These are phyloP conservation scores for Notamacropus eugenii DNA, from an alignment of 2,797 vertebrate genomes.

Conservation along the genomic window DNA sequence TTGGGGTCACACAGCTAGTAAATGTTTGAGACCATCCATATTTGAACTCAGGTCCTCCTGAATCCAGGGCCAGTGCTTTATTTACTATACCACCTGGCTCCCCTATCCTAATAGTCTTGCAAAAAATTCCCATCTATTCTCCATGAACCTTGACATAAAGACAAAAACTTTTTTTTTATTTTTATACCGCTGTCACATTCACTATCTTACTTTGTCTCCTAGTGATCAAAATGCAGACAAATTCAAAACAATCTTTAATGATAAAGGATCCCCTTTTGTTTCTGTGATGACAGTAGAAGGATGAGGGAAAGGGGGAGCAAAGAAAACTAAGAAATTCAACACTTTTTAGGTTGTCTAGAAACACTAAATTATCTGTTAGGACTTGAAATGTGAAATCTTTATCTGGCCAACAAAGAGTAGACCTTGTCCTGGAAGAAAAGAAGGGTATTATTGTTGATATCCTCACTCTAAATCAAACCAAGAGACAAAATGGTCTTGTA, in stretches of 20 bases:
- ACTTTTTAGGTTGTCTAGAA: neutral
- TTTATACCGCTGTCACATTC: neutral
- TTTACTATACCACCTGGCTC: neutral
- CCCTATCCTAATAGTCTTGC: too few species aligned
- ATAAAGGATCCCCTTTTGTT: neutral
- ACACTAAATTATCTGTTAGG: neutral
- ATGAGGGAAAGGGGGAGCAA: neutral
- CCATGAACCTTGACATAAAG: neutral
- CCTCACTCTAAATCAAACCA: neutral
- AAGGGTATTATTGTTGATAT: neutral
- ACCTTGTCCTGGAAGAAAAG: neutral
- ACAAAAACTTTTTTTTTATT: neutral
- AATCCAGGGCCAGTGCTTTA: slow-evolving; percentile 10
- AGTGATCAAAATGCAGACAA: neutral
- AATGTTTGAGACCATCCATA: neutral
- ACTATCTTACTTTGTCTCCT: neutral
- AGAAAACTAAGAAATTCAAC: neutral
- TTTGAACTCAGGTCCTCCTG: neutral
- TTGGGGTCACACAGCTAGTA: neutral
- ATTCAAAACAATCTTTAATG: neutral
- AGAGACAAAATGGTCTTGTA: neutral
- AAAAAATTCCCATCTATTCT: neutral
- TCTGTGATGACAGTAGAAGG: neutral
- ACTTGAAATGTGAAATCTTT: neutral
- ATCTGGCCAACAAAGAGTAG: neutral